Percentiles rank a stretch among this genome's conserved stretches.
Conservation (phyloP, 2,888 invertebrate genomes). For the Quadriops clusia region DNA sequence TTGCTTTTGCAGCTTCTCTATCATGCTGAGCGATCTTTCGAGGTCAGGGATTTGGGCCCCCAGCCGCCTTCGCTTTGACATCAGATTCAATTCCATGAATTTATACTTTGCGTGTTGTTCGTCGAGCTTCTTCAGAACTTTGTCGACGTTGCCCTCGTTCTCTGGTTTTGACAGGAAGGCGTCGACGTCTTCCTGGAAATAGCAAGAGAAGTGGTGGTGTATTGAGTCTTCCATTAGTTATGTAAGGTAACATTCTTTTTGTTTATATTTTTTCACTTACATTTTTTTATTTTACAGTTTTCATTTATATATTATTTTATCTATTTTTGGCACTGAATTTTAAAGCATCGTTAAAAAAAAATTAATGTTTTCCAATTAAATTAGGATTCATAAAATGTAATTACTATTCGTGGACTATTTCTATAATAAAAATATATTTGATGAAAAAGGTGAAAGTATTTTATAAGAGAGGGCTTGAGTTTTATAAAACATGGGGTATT, state of each 20-base stretch:
- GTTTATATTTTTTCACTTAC: too few species aligned
- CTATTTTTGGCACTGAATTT: too few species aligned
- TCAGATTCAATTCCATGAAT: slow-evolving; percentile 89
- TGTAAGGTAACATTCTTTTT: slow-evolving; percentile 14
- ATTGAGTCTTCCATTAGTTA: slow-evolving; percentile 1
- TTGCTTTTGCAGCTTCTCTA: slow-evolving; percentile 74
- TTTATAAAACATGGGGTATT: too few species aligned
- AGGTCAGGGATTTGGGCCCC: slow-evolving; percentile 91
- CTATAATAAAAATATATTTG: too few species aligned
- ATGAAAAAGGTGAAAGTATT: too few species aligned
- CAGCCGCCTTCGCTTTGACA: slow-evolving; percentile 74
- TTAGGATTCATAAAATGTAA: too few species aligned
- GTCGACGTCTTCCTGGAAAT: slow-evolving; percentile 82
- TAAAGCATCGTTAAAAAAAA: too few species aligned
- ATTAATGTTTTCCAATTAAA: too few species aligned
- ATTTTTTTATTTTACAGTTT: too few species aligned
- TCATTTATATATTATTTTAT: too few species aligned
- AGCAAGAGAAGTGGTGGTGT: slow-evolving; percentile 7
- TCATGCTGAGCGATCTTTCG: slow-evolving; percentile 81
- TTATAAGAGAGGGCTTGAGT: too few species aligned
- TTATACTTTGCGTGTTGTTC: slow-evolving; percentile 94
- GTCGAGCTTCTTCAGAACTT: slow-evolving; percentile 75
- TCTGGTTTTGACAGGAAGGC: slow-evolving; percentile 77
- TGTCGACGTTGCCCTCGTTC: slow-evolving; percentile 72
- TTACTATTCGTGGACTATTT: too few species aligned